Percentiles rank a stretch among this genome's conserved stretches.
These are phyloP conservation scores for Alosa alosa DNA, from an alignment of 2,113 vertebrate species.

Conservation along the genomic window DNA sequence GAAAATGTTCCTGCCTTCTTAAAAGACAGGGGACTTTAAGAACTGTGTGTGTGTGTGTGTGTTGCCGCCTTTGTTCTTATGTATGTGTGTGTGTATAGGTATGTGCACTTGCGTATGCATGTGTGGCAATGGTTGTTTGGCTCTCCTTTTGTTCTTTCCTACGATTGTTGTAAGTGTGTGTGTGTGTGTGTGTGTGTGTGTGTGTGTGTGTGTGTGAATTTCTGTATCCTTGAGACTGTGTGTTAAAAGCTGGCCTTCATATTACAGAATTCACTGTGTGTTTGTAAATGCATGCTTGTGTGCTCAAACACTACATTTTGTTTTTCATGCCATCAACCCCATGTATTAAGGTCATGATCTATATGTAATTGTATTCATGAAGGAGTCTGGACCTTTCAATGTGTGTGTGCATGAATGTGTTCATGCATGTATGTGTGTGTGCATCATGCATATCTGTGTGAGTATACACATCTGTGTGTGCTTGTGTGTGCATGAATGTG, in stretches of 20 bases:
- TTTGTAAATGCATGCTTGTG: background rate
- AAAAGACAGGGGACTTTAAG: background rate
- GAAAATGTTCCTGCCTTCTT: background rate
- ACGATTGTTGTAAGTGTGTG: background rate
- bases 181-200: background rate
- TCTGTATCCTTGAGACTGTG: background rate
- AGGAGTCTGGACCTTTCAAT: background rate
- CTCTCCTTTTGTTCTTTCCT: too few relatives aligned
- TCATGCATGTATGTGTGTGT: too few relatives aligned
- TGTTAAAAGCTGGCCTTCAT: background rate
- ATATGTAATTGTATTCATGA: too few relatives aligned
- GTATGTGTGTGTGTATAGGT: background rate
- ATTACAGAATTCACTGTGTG: background rate
- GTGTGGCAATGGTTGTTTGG: background rate
- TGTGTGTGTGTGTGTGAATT: background rate
- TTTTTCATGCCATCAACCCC: too few relatives aligned
- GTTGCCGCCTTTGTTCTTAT: background rate
- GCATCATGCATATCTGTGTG: background rate
- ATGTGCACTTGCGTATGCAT: background rate
- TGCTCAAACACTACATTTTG: too few relatives aligned
- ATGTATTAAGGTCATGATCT: too few relatives aligned
- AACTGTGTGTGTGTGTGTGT: slow-evolving; percentile 7
- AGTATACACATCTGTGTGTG: background rate
- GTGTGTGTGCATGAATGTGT: background rate
- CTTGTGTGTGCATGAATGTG: background rate